These are phyloP conservation scores for Morus bassanus DNA, from an alignment of 2,797 vertebrate species.

Conservation along the genomic window DNA sequence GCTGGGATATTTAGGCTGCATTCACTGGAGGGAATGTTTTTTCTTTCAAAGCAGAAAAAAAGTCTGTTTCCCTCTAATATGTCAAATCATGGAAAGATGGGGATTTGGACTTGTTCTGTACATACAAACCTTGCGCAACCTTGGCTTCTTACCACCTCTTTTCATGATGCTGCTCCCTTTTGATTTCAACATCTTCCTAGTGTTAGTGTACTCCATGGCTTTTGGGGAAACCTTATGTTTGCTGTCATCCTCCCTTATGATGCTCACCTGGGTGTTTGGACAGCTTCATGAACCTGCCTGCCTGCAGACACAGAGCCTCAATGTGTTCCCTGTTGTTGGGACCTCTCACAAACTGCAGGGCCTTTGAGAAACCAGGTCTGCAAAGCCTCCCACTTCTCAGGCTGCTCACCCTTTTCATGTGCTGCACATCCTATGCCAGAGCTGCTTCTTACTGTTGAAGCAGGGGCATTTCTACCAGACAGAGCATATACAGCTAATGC, in stretches of 20 bases:
- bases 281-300: neutral
- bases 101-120: neutral
- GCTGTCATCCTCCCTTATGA: neutral
- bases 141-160: neutral
- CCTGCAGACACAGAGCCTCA: neutral
- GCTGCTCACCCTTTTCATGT: neutral
- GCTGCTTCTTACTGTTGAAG: neutral
- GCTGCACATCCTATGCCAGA: neutral
- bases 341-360: neutral
- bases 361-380: neutral
- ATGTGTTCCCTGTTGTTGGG: neutral
- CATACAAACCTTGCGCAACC: neutral
- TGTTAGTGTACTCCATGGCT: neutral
- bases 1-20: slow-evolving; percentile 1
- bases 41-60: slow-evolving; percentile 12
- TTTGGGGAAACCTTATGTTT: neutral
- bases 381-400: neutral
- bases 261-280: neutral
- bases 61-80: neutral
- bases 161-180: neutral
- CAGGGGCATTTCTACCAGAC: neutral
- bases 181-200: neutral
- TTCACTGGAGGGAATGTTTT: slow-evolving; percentile 1
- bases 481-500: rapidly evolving
- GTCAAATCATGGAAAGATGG: neutral